Conservation (phyloP, 2,797 vertebrate genomes). For the Melanotaenia parkinsoni region DNA sequence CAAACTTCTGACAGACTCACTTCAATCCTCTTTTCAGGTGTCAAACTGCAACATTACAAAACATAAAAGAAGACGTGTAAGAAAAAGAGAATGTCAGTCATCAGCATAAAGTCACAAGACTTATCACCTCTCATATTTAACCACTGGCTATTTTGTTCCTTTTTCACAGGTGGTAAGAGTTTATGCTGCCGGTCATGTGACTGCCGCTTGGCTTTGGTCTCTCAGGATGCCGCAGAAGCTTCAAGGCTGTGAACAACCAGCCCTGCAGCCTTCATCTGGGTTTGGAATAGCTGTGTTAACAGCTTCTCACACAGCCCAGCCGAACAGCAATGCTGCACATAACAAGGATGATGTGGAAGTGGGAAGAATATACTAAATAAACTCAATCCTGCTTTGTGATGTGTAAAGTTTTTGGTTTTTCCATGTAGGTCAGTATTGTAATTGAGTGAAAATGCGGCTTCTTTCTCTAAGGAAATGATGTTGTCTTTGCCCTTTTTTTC, state of each 20-base stretch:
- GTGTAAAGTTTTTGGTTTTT: background rate
- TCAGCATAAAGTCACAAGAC: slow-evolving; percentile 74
- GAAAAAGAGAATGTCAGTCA: slow-evolving; percentile 57
- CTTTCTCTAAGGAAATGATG: background rate
- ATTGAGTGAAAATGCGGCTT: background rate
- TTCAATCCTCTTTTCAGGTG: slow-evolving; percentile 3
- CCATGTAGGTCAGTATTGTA: background rate
- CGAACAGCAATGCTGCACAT: slow-evolving; percentile 35
- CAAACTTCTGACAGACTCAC: background rate
- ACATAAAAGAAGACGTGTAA: slow-evolving; percentile 36
- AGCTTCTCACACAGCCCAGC: slow-evolving; percentile 65
- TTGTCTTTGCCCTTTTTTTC: too few species aligned
- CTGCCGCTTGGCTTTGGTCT: slow-evolving; percentile 43
- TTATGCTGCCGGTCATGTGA: slow-evolving; percentile 70
- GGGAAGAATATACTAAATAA: slow-evolving; percentile 27
- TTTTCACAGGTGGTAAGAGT: slow-evolving; percentile 74
- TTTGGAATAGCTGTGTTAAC: slow-evolving; percentile 80
- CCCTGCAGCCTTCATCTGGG: slow-evolving; percentile 62
- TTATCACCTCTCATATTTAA: slow-evolving; percentile 69
- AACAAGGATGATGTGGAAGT: slow-evolving; percentile 39
- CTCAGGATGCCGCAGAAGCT: slow-evolving; percentile 63
- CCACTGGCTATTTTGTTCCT: slow-evolving; percentile 65
- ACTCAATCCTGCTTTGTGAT: slow-evolving; percentile 16
- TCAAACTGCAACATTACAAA: slow-evolving; percentile 3
- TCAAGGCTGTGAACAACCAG: slow-evolving; percentile 68